Evolutionary conservation across 2,888 invertebrate species (phyloP), one percentile per base, ranked within the genome.

Genomic region (Sminthurides aquaticus): DNA sequence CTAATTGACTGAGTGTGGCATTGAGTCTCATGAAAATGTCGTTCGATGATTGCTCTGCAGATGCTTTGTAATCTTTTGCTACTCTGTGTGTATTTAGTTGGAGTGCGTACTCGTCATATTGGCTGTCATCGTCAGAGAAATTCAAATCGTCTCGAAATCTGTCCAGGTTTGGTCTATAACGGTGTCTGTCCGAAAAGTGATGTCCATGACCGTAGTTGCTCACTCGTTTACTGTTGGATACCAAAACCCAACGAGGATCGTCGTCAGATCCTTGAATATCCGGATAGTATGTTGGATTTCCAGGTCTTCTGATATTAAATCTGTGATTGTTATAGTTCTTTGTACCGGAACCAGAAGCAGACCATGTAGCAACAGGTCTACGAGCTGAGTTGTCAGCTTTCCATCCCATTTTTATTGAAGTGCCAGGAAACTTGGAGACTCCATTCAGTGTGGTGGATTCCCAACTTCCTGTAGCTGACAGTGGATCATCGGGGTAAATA

Each of bases 391-490:
- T 5, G 29, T 62, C 57, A 1, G 62, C 55, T 48, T 62, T 62
- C 62, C 62, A 62, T 3, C 62, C 62, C 2, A 11, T 8, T 34
- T 34, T 34, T 11, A 34, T 34, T 5, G 8, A 5, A 34, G 5
- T 34, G 43, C 8, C 5, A 11, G 43, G 43, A 34, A 34, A 34
- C 43, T 34, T 34, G 5, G 43, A 34, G 43, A 34, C 15, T 11
- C 20, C 62, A 27, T 15, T 15, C 5, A 52, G 52, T 22, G 52
- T 52, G 5, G 52, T 67, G 8, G 71, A 64, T 49, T 71, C 71
- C 74, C 74, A 74, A 61, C 72, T 72, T 11, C 69, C 71, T 2
- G 74, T 72, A 8, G 74, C 74, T 24, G 72, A 72, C 0, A 63
- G 25, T 34, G 71, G 72, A 25, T 61, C 57, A 34, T 71, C 69